A percentile compares a stretch with the other conserved stretches of the same genome.
phyloP scores from a whole-genome alignment of 2,888 invertebrate genomes.

The Eilema depressum region DNA sequence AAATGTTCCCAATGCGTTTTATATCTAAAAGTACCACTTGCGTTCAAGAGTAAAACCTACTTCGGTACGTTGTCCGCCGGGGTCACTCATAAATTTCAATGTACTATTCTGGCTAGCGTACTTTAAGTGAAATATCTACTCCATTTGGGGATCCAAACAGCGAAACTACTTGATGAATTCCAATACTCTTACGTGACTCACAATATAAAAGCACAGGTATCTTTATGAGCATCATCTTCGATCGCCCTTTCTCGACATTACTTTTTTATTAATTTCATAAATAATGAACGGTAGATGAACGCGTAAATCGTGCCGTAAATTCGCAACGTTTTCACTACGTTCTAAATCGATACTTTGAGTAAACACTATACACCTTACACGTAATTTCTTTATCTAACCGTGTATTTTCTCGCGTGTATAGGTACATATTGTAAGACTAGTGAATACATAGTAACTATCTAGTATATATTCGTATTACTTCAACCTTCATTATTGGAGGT shows the following conservation, averaged over 20 bases:
- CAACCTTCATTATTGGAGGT: too few species aligned
- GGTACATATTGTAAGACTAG: too few species aligned
- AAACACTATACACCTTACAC: not conserved
- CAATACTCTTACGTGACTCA: conserved; percentile 66
- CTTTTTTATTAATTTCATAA: conserved; percentile 17
- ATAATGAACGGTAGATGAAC: conserved; percentile 5
- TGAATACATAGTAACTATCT: too few species aligned
- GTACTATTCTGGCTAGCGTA: conserved; percentile 75
- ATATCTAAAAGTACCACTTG: conserved; percentile 64
- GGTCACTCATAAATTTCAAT: conserved; percentile 82
- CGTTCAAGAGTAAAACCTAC: conserved; percentile 66
- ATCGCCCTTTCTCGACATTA: conserved; percentile 10
- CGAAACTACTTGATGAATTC: conserved; percentile 76
- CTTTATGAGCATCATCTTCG: conserved; percentile 38
- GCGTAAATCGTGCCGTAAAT: not conserved
- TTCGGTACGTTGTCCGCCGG: conserved; percentile 70
- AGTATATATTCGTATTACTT: too few species aligned
- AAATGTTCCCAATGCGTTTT: conserved; percentile 68
- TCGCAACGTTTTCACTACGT: not conserved
- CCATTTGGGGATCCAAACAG: conserved; percentile 76
- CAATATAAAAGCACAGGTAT: conserved; percentile 51
- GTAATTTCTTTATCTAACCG: too few species aligned
- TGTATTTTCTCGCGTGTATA: too few species aligned
- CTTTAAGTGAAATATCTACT: conserved; percentile 81
- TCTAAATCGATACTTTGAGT: not conserved